Conservation (phyloP, 1,140 invertebrate genomes). For the Leucophenga varia region DNA sequence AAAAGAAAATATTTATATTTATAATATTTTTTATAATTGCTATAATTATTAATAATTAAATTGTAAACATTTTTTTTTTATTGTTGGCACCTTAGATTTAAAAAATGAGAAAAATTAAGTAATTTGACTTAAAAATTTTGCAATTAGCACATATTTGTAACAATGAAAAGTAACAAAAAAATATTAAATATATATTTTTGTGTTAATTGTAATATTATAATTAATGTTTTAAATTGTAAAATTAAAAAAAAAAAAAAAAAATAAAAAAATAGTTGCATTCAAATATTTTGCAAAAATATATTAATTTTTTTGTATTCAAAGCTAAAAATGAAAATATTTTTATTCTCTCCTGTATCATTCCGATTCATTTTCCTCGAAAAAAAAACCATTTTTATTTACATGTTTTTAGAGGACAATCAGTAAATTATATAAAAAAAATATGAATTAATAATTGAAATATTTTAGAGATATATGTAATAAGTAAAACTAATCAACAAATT, state of each 20-base stretch:
- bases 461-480: too few species aligned
- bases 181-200: constrained; percentile 24
- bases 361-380: constrained; percentile 32
- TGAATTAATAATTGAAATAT: too few species aligned
- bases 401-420: constrained; percentile 29
- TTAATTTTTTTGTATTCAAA: constrained; percentile 24
- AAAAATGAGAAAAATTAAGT: too few species aligned
- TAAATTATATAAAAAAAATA: too few species aligned
- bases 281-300: constrained; percentile 20
- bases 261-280: too few species aligned
- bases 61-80: too few species aligned
- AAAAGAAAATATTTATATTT: constrained; percentile 20
- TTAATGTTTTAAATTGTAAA: not conserved
- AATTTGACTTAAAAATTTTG: too few species aligned
- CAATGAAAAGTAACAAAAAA: constrained; percentile 2
- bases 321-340: constrained; percentile 56
- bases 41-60: too few species aligned
- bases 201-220: constrained; percentile 18
- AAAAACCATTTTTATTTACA: not conserved
- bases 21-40: constrained; percentile 27
- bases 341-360: constrained; percentile 49
- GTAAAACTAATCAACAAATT: too few species aligned
- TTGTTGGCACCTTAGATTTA: too few species aligned
- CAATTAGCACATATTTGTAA: too few species aligned
- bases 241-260: not conserved